phyloP scores from a whole-genome alignment of 2,797 vertebrate genomes.

The Gobio occitaniae region DNA sequence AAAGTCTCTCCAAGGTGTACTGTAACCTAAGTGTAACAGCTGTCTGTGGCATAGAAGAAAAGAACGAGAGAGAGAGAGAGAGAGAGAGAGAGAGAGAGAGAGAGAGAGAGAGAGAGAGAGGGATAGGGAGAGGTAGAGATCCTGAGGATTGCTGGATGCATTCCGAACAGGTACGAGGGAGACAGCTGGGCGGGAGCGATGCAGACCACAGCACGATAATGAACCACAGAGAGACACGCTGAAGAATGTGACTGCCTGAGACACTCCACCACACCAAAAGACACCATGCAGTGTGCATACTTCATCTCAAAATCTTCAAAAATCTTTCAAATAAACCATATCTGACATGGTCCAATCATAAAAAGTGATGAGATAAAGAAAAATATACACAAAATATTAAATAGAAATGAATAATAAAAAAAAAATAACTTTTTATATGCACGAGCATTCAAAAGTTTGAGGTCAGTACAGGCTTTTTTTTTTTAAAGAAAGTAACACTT shows the following conservation, averaged over 20 bases:
- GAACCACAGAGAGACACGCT: constrained; percentile 50
- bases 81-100: constrained; percentile 34
- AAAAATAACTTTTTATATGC: not conserved
- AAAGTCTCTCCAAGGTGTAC: constrained; percentile 90
- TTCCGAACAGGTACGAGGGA: constrained; percentile 77
- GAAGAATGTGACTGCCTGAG: not conserved
- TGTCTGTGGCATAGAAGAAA: constrained; percentile 79
- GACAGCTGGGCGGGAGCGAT: constrained; percentile 68
- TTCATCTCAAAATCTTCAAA: not conserved
- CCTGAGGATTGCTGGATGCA: constrained; percentile 67
- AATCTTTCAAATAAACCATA: not conserved
- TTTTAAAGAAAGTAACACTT: not conserved
- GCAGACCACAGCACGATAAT: constrained; percentile 62
- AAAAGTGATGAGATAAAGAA: not conserved
- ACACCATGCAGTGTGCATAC: constrained; percentile 31
- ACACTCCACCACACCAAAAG: constrained; percentile 57
- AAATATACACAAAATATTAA: not conserved
- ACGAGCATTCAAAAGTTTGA: not conserved
- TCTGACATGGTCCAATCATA: not conserved
- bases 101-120: too few species aligned
- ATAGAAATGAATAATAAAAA: not conserved
- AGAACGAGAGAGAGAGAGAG: constrained; percentile 43
- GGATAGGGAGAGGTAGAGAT: constrained; percentile 61
- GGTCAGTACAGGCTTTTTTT: not conserved
- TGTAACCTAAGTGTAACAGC: constrained; percentile 87